Evolutionary conservation across 30 jellyfish, hydroid and myxozoan genomes (phyloP).

Genomic region (Catostylus mosaicus): DNA sequence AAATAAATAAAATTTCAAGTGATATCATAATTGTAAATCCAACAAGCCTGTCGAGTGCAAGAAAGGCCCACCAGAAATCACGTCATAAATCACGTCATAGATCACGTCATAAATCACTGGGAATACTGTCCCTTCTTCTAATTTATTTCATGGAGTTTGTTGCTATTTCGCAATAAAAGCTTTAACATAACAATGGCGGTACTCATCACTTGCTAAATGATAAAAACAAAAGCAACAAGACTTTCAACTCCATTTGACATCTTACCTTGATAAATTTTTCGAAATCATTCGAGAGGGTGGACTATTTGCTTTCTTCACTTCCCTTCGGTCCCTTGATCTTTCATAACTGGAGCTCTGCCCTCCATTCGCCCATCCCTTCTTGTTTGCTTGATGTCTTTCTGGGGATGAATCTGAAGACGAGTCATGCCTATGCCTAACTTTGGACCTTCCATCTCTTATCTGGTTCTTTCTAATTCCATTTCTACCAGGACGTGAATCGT

Average conservation of each 20-base stretch:
- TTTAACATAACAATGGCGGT: no score
- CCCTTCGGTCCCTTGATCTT: conserved; percentile 11
- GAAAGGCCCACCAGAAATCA: no score
- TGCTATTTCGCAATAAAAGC: no score
- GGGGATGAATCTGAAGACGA: conserved; percentile 41
- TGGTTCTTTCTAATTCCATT: neutral
- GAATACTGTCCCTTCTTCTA: no score
- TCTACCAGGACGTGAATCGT: neutral
- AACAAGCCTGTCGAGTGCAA: no score
- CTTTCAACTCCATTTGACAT: neutral
- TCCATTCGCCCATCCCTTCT: neutral
- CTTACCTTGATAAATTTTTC: conserved; percentile 45
- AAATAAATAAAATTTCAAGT: no score
- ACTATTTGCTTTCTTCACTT: conserved; percentile 9
- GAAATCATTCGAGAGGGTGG: conserved; percentile 67
- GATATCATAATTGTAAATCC: no score
- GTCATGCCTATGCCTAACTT: conserved; percentile 28
- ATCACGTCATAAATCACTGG: no score
- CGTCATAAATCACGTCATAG: no score
- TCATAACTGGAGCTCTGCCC: neutral
- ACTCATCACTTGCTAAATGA: no score
- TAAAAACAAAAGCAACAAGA: no score
- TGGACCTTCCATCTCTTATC: neutral
- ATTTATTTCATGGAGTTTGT: no score
- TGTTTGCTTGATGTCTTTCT: neutral